Percentiles rank a stretch among this genome's conserved stretches.
Evolutionary conservation across 92 coral and sea anemone species (phyloP).

Genomic region (Epizoanthus fatuus): DNA sequence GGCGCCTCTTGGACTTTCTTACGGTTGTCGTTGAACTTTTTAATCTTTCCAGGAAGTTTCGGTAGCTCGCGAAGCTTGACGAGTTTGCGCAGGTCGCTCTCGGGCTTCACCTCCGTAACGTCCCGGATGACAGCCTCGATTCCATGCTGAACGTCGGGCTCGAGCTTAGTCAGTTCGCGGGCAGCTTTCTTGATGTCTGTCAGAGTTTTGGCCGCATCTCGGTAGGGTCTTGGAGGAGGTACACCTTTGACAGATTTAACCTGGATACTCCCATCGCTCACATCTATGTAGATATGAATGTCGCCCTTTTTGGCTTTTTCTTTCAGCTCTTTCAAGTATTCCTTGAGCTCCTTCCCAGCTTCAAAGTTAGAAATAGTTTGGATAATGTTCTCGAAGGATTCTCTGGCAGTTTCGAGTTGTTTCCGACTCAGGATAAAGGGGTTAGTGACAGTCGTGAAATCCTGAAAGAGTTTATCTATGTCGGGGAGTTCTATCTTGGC

Average conservation of each 20-base stretch:
- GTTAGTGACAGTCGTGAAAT: constrained; percentile 68
- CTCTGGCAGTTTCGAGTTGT: constrained; percentile 77
- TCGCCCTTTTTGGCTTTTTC: constrained; percentile 84
- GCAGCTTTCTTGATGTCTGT: constrained; percentile 72
- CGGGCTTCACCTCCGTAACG: constrained; percentile 72
- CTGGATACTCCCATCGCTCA: constrained; percentile 66
- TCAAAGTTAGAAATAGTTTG: constrained; percentile 70
- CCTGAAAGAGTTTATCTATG: constrained; percentile 76
- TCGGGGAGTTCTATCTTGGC: constrained; percentile 76
- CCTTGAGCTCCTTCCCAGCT: constrained; percentile 73
- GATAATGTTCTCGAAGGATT: constrained; percentile 75
- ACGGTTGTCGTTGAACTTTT: constrained; percentile 81
- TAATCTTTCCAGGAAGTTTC: constrained; percentile 79
- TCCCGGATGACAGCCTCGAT: constrained; percentile 68
- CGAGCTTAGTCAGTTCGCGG: constrained; percentile 58
- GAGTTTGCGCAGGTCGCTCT: constrained; percentile 74
- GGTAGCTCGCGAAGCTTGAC: constrained; percentile 67
- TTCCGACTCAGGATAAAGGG: constrained; percentile 77
- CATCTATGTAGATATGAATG: constrained; percentile 79
- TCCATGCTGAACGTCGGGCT: constrained; percentile 81
- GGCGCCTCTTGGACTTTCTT: constrained; percentile 88
- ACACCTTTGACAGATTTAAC: constrained; percentile 77
- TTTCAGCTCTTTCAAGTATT: constrained; percentile 79
- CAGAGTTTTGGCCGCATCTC: constrained; percentile 84
- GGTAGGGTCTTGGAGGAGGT: constrained; percentile 82